Conservation (phyloP, 2,888 invertebrate species). For the Drosophila helvetica region DNA sequence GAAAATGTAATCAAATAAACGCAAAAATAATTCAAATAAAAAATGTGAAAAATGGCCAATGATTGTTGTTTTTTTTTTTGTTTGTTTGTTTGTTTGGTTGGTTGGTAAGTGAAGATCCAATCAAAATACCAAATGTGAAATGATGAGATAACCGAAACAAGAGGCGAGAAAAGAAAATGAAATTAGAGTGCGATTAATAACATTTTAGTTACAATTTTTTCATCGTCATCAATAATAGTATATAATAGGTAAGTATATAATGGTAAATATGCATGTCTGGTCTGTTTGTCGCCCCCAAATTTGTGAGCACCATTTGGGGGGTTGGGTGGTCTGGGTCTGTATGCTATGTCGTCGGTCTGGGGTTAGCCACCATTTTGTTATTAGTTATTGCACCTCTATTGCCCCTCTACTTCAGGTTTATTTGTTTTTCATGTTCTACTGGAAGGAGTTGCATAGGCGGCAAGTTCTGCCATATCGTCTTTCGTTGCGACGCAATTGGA, state of each 20-base stretch:
- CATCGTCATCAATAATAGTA: slow-evolving; percentile 42
- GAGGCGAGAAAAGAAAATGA: slow-evolving; percentile 42
- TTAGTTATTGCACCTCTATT: slow-evolving; percentile 11
- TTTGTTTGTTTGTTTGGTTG: background rate
- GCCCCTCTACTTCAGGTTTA: too few species aligned
- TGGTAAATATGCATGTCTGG: slow-evolving; percentile 14
- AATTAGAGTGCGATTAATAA: slow-evolving; percentile 75
- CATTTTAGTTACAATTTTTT: slow-evolving; percentile 72
- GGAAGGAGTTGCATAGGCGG: slow-evolving; percentile 8
- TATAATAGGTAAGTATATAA: background rate
- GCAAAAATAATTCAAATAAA: slow-evolving; percentile 59
- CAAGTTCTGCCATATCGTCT: background rate
- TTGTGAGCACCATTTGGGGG: background rate
- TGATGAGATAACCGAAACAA: slow-evolving; percentile 29
- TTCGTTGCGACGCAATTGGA: slow-evolving; percentile 58
- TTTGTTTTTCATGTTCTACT: slow-evolving; percentile 18
- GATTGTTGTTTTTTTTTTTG: slow-evolving; percentile 31
- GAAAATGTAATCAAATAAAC: slow-evolving; percentile 80
- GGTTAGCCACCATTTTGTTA: slow-evolving; percentile 33
- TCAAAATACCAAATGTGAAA: slow-evolving; percentile 25
- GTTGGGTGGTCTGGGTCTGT: too few species aligned
- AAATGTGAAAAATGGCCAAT: slow-evolving; percentile 53
- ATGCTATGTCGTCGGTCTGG: slow-evolving; percentile 8
- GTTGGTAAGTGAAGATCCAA: slow-evolving; percentile 25
- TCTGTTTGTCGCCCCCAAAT: slow-evolving; percentile 13